Conservation (phyloP, 2,888 invertebrate species). For the Ecliptopera silaceata region DNA sequence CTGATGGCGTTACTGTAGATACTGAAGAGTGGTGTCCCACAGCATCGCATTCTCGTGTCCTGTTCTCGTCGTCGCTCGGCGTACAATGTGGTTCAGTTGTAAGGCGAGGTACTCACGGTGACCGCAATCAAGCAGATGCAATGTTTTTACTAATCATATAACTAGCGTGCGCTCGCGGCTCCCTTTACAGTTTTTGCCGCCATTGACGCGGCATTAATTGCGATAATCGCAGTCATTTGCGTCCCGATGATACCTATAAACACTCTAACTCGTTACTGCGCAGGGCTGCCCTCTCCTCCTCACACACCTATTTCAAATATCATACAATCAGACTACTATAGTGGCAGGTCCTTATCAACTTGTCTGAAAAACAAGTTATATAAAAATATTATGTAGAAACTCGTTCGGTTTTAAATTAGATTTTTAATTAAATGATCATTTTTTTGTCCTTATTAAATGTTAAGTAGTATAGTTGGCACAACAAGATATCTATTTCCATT, state of each 20-base stretch:
- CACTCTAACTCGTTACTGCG: conserved; percentile 27
- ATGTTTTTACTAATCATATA: conserved; percentile 25
- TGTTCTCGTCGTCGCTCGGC: not conserved
- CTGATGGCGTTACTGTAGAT: no score
- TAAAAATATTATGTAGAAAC: no score
- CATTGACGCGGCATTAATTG: conserved; percentile 40
- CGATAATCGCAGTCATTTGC: conserved; percentile 39
- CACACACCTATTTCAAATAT: not conserved
- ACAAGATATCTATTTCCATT: no score
- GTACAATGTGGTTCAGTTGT: not conserved
- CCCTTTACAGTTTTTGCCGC: conserved; percentile 34
- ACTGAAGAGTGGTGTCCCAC: no score
- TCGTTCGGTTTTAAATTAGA: no score
- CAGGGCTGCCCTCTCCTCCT: no score
- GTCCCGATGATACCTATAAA: conserved; percentile 36
- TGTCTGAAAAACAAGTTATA: no score
- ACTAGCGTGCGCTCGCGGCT: conserved; percentile 28
- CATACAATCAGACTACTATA: no score
- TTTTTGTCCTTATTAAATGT: no score
- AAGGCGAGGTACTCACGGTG: not conserved
- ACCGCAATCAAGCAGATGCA: conserved; percentile 21
- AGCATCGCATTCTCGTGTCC: not conserved
- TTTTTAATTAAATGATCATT: no score
- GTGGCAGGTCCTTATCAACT: not conserved
- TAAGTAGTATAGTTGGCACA: no score